phyloP scores from a whole-genome alignment of 1,140 invertebrate genomes.

The Helicoverpa zea region DNA sequence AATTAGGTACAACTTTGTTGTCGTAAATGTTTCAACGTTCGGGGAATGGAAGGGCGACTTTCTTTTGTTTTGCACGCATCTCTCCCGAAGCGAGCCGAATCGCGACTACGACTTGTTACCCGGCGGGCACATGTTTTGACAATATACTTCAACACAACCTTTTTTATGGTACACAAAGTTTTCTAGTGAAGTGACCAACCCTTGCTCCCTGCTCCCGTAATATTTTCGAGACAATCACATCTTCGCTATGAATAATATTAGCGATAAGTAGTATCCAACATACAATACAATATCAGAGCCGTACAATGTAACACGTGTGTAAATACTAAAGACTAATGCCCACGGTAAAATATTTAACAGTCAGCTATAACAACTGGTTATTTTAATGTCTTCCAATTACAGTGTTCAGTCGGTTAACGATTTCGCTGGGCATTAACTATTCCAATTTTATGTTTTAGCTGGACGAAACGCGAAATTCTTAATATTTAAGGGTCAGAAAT shows the following conservation, averaged over 20 bases:
- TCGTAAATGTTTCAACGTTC: conserved; percentile 64
- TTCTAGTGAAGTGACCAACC: background rate
- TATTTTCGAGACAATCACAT: conserved; percentile 37
- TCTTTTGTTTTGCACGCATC: conserved; percentile 74
- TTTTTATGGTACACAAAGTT: conserved; percentile 46
- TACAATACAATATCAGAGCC: conserved; percentile 49
- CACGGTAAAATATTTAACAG: conserved; percentile 82
- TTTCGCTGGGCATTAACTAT: conserved; percentile 82
- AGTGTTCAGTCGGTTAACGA: conserved; percentile 82
- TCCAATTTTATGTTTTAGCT: conserved; percentile 81
- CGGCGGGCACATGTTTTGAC: conserved; percentile 71
- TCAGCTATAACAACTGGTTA: conserved; percentile 79
- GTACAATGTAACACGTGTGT: conserved; percentile 79
- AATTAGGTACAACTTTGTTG: conserved; percentile 75
- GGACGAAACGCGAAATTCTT: conserved; percentile 75
- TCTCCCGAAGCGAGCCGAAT: conserved; percentile 66
- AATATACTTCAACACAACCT: conserved; percentile 58
- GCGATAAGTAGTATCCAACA: conserved; percentile 51
- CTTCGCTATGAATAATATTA: conserved; percentile 40
- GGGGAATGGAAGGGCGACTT: conserved; percentile 68
- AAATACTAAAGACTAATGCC: conserved; percentile 81
- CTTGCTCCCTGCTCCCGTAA: background rate
- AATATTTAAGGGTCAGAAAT: conserved; percentile 60
- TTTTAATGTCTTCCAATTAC: conserved; percentile 86
- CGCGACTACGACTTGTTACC: conserved; percentile 68